phyloP scores from a whole-genome alignment of 2,888 invertebrate species.

The Ferrisia virgata region DNA sequence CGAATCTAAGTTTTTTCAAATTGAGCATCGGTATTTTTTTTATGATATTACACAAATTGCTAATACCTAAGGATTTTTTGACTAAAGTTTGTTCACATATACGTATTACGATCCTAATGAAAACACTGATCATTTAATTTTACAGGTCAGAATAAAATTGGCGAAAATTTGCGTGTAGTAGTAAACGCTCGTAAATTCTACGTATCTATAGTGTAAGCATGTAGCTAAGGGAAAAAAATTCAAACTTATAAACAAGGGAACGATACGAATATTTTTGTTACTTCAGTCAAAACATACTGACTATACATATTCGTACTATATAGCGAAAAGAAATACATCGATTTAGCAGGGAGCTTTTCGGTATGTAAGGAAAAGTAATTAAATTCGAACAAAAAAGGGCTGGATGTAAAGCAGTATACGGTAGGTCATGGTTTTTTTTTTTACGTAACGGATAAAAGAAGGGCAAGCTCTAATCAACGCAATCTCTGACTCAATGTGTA shows the following conservation, averaged over 20 bases:
- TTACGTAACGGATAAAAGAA: not conserved
- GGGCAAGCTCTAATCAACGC: conserved; percentile 21
- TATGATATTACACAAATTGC: no score
- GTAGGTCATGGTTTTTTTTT: conserved; percentile 34
- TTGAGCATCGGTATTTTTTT: no score
- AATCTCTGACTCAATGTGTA: conserved; percentile 13
- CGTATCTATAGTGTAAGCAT: not conserved
- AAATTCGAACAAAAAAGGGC: conserved; percentile 18
- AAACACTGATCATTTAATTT: no score
- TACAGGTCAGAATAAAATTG: no score
- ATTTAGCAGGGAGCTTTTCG: not conserved
- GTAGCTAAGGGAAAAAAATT: not conserved
- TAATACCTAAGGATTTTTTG: no score
- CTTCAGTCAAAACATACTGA: conserved; percentile 6
- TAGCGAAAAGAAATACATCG: not conserved
- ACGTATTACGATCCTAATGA: no score
- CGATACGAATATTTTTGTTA: not conserved
- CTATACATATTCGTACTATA: no score
- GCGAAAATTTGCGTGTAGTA: no score
- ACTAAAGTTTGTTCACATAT: no score
- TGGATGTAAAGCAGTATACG: conserved; percentile 24
- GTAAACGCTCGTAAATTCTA: not conserved
- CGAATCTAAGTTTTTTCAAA: no score
- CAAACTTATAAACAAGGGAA: not conserved
- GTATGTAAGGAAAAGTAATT: conserved; percentile 26